A percentile compares a stretch with the other conserved stretches of the same genome.
phyloP scores from a whole-genome alignment of 2,797 vertebrate species.

The Octomys mimax region DNA sequence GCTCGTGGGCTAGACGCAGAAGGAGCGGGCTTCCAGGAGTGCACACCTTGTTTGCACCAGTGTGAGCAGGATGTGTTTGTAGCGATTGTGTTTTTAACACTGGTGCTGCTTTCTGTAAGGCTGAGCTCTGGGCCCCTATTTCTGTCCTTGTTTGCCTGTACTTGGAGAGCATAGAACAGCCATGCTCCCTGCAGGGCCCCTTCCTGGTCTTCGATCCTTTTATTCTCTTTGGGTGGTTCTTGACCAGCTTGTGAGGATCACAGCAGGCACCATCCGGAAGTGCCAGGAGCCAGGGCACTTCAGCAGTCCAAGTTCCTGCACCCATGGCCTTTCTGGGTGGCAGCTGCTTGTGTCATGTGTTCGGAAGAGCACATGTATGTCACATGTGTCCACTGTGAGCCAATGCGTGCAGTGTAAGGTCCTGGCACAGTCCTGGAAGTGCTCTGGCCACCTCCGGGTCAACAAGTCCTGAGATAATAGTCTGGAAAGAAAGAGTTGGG shows the following conservation, averaged over 20 bases:
- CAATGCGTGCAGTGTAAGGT: neutral
- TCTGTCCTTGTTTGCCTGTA: neutral
- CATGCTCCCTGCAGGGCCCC: neutral
- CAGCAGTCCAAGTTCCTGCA: neutral
- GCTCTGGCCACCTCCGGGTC: neutral
- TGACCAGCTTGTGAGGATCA: neutral
- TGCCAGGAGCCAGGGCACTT: fast-evolving
- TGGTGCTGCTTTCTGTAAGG: neutral
- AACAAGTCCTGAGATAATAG: neutral
- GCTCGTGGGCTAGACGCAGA: neutral
- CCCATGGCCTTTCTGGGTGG: neutral
- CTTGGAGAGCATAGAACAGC: neutral
- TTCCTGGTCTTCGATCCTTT: neutral
- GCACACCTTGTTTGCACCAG: neutral
- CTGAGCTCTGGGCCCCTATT: neutral
- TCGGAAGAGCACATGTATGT: neutral
- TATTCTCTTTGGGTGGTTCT: neutral
- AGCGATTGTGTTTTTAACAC: neutral
- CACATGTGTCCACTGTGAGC: neutral
- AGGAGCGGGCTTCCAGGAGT: neutral
- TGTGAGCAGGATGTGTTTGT: neutral
- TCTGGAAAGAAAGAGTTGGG: neutral
- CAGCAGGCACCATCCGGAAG: neutral
- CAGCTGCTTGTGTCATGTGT: neutral
- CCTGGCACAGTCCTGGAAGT: neutral